A percentile compares a stretch with the other conserved stretches of the same genome.
These are phyloP conservation scores for Taenaris catops DNA, from an alignment of 2,888 invertebrate genomes.

Conservation along the genomic window DNA sequence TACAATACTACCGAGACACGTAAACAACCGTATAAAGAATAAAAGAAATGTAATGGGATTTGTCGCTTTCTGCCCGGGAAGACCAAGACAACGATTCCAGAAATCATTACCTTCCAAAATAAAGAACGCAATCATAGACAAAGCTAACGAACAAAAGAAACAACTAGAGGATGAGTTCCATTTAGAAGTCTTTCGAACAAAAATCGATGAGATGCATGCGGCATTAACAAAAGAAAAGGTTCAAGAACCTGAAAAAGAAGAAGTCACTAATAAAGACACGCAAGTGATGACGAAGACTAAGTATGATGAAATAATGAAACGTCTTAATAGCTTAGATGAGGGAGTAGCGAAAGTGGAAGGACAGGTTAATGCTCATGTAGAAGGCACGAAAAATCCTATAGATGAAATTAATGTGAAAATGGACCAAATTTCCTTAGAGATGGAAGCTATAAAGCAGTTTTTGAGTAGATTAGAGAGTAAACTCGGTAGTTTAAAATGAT, in stretches of 20 bases:
- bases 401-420: constrained; percentile 54
- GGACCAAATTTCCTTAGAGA: constrained; percentile 56
- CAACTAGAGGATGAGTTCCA: constrained; percentile 52
- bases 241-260: constrained; percentile 26
- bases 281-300: constrained; percentile 30
- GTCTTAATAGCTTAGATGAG: constrained; percentile 49
- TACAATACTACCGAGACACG: constrained; percentile 46
- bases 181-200: constrained; percentile 43
- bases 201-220: constrained; percentile 56
- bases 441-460: constrained; percentile 50
- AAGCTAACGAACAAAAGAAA: constrained; percentile 56
- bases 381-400: constrained; percentile 41
- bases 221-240: constrained; percentile 41
- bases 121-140: constrained; percentile 60
- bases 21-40: constrained; percentile 49
- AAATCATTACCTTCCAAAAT: constrained; percentile 53
- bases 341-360: constrained; percentile 43
- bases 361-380: constrained; percentile 39
- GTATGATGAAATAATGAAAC: constrained; percentile 47
- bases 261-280: constrained; percentile 19
- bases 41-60: constrained; percentile 51
- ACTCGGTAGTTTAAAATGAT: constrained; percentile 25
- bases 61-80: constrained; percentile 58
- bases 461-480: constrained; percentile 55
- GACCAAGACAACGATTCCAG: constrained; percentile 47